phyloP scores from a whole-genome alignment of 1,140 invertebrate species.

The Helicorthomorpha holstii region DNA sequence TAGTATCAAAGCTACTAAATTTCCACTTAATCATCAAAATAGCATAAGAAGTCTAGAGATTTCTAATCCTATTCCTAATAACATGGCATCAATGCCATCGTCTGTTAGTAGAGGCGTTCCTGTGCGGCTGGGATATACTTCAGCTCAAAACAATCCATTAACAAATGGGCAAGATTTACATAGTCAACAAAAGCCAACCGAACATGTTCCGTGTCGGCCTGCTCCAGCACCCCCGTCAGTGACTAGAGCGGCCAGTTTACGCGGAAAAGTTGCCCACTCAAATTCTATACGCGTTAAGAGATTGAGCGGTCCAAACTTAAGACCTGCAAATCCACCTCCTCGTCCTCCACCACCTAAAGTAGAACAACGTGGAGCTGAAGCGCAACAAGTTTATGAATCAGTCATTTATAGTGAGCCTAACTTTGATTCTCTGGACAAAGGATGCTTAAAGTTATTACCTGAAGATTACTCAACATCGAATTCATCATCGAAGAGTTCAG shows the following conservation, averaged over 20 bases:
- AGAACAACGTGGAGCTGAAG: constrained; percentile 11
- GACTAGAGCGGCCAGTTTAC: constrained; percentile 6
- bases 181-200: neutral
- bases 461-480: neutral
- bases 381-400: neutral
- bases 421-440: neutral
- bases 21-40: constrained; percentile 40
- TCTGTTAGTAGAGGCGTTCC: constrained; percentile 36
- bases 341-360: constrained; percentile 29
- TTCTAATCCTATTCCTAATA: constrained; percentile 56
- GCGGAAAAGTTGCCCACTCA: constrained; percentile 20
- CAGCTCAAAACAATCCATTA: neutral
- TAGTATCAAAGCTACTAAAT: constrained; percentile 36
- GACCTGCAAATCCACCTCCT: constrained; percentile 44
- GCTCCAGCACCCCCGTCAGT: neutral
- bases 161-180: constrained; percentile 2
- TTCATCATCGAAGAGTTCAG: neutral
- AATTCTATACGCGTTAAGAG: constrained; percentile 54
- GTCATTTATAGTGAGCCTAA: constrained; percentile 2
- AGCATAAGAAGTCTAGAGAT: constrained; percentile 55
- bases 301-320: constrained; percentile 42
- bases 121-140: constrained; percentile 24
- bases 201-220: neutral
- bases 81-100: constrained; percentile 31
- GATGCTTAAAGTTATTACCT: neutral